Evolutionary conservation across 2,113 vertebrate species (phyloP).

Genomic region (Perca flavescens): DNA sequence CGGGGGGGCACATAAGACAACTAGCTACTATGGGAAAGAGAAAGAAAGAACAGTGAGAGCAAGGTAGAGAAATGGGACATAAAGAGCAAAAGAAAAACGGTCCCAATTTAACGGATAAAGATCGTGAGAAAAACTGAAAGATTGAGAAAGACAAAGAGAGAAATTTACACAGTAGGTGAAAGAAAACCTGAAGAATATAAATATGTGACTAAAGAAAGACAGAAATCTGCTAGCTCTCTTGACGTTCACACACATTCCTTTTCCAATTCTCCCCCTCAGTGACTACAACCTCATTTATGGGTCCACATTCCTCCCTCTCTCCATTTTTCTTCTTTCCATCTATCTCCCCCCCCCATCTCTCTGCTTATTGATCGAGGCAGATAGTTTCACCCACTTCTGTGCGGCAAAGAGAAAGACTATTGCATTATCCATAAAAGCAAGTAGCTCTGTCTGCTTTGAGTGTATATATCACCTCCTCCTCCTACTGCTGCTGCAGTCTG

Average conservation of each 20-base stretch:
- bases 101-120: conserved; percentile 22
- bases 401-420: conserved; percentile 52
- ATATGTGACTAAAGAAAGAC: conserved; percentile 20
- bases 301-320: conserved; percentile 36
- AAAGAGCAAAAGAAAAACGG: background rate
- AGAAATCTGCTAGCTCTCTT: conserved; percentile 28
- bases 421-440: conserved; percentile 57
- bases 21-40: background rate
- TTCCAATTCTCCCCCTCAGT: conserved; percentile 31
- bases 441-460: conserved; percentile 34
- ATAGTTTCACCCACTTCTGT: conserved; percentile 43
- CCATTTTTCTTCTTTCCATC: conserved; percentile 35
- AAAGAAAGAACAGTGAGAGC: background rate
- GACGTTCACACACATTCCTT: conserved; percentile 39
- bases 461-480: conserved; percentile 36
- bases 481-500: background rate
- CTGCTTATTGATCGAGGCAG: conserved; percentile 53
- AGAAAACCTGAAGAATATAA: conserved; percentile 8
- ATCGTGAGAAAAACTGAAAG: conserved; percentile 12
- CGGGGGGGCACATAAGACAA: background rate
- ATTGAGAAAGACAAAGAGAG: background rate
- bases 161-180: conserved; percentile 35
- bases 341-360: background rate
- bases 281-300: conserved; percentile 61
- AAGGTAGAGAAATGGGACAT: background rate